Base-by-base conservation (phyloP, 1,140 invertebrate species). In the Cherax quadricarinatus region DNA sequence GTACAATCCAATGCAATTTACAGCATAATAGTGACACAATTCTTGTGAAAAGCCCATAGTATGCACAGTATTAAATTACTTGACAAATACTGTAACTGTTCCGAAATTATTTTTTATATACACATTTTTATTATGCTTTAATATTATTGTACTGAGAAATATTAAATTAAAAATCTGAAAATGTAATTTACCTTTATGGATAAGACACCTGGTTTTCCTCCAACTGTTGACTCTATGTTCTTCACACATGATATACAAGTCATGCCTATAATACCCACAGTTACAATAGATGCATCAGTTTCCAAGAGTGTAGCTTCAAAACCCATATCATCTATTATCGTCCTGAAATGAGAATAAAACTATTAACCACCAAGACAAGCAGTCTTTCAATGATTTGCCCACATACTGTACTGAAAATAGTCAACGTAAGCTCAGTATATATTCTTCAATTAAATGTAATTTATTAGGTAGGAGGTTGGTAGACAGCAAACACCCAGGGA, bases 181-280 rank as follows among this genome's bases (percentile, higher is more conserved):
- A 57, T 57, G 9, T 10, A 57, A 75, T 49, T 48, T 80, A 94
- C 92, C 89, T 94, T 89, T 49, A 94, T 91, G 53, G 89, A 87
- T 21, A 90, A 92, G 18, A 98, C 95, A 4, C 97, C 98, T 0
- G 95, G 93, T 93, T 96, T 95, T 57, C 95, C 94, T 1, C 95
- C 94, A 4, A 98, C 95, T 4, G 95, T 96, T 0, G 95, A 95
- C 94, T 98, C 96, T 85, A 98, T 98, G 94, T 96, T 97, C 80
- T 95, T 96, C 80, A 98, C 97, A 95, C 98, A 98, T 88, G 97
- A 97, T 95, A 97, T 96, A 94, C 98, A 98, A 82, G 97, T 98
- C 97, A 98, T 98, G 89, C 97, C 97, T 93, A 96, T 95, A 94
- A 98, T 97, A 79, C 94, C 94, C 30, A 97, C 60, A 0, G 73